Conservation (phyloP, 2,888 invertebrate species). For the Eilema caniola region DNA sequence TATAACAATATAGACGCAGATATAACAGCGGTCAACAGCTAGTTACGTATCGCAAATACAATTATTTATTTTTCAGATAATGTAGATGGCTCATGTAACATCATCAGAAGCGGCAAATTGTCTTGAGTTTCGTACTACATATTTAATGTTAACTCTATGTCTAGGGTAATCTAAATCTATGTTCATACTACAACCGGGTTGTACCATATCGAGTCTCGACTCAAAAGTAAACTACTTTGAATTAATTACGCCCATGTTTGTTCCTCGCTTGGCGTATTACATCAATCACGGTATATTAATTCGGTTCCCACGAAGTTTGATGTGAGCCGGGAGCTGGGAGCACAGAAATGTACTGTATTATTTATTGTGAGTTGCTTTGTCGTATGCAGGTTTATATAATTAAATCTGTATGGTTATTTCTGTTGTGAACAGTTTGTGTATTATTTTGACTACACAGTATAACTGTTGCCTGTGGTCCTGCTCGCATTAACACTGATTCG, state of each 20-base stretch:
- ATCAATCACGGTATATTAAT: constrained; percentile 62
- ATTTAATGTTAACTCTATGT: too few species aligned
- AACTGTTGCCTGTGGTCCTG: too few species aligned
- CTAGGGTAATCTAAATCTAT: neutral
- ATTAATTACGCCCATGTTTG: constrained; percentile 52
- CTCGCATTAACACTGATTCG: too few species aligned
- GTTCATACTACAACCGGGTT: neutral
- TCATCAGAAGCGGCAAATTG: too few species aligned
- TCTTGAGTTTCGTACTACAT: too few species aligned
- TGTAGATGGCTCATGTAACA: too few species aligned
- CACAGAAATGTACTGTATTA: constrained; percentile 12
- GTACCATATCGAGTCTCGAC: constrained; percentile 26
- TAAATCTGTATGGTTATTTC: too few species aligned
- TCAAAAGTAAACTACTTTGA: constrained; percentile 54
- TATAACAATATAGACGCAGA: too few species aligned
- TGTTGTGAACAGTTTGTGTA: neutral
- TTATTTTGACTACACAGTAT: too few species aligned
- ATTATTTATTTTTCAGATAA: too few species aligned
- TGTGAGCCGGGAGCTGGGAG: constrained; percentile 40
- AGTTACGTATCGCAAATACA: too few species aligned
- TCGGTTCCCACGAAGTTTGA: constrained; percentile 45
- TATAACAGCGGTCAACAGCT: too few species aligned
- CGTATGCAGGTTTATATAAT: neutral
- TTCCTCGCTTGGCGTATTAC: constrained; percentile 46
- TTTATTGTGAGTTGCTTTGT: constrained; percentile 6